Base-by-base conservation (phyloP, 2,888 invertebrate species). In the Pseudococcus viburni region DNA sequence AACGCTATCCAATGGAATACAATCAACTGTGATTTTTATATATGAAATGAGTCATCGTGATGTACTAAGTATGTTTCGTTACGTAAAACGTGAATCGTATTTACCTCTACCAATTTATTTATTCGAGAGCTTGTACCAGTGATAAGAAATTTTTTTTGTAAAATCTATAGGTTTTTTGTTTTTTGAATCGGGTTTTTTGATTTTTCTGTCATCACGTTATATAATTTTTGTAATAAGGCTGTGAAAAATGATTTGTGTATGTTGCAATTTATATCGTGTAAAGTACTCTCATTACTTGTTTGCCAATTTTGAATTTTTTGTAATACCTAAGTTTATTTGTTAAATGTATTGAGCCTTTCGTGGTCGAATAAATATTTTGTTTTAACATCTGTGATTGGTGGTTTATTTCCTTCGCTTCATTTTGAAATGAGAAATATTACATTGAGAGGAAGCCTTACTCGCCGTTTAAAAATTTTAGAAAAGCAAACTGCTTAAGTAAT, bases 171-270 rank as follows among this genome's bases (percentile, higher is more conserved):
- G n/a, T 51, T 0, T 42, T 11, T 51, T 51, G n/a, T 59, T 42
- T 48, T 84, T 84, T n/a, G 19, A n/a, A 22, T 4, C 19, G 12
- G 48, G 48, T 19, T n/a, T 84, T 39, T 84, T 39, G 80, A 80
- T 80, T 39, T 48, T 48, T 84, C 26, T 51, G 15, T 84, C 55
- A 51, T 17, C 73, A 33, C 12, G 73, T 73, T 73, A 15, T 64
- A 85, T 64, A 39, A 39, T 42, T 55, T 85, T 55, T 85, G 22
- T 33, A 55, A 51, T 85, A 85, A 85, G 85, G 85, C 85, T 85
- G 85, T 85, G 85, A 85, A 85, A 85, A 85, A 19, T 64, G 85
- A 85, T 85, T 85, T 85, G 64, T 85, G 64, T 85, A 59, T 39
- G 64, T 85, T 59, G 85, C 85, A 33, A 51, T 85, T 85, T 85